Conservation (phyloP, 1,140 invertebrate genomes). For the Lepidurus apus region DNA sequence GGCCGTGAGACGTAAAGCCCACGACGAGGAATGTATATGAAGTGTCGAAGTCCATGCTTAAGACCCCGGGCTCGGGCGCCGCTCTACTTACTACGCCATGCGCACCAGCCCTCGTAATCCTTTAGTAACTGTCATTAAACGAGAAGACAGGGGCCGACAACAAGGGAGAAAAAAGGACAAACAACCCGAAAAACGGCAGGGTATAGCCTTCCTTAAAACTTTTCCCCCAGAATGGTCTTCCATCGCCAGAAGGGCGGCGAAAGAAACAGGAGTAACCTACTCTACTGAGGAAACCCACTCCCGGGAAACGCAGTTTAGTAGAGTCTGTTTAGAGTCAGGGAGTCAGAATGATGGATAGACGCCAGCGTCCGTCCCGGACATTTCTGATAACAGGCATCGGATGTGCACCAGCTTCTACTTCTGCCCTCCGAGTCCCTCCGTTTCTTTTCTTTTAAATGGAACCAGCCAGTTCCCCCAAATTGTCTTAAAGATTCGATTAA, state of each 20-base stretch:
- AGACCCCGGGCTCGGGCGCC: neutral
- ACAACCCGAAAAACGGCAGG: neutral
- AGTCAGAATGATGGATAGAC: constrained; percentile 15
- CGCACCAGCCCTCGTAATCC: constrained; percentile 3
- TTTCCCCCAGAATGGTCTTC: neutral
- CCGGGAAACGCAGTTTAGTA: neutral
- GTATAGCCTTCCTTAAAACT: neutral
- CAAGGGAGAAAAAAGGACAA: neutral
- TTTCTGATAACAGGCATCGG: neutral
- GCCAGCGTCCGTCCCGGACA: neutral
- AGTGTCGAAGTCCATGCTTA: neutral
- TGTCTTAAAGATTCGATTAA: too few relatives aligned
- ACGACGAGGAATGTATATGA: constrained; percentile 19
- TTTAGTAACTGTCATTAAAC: constrained; percentile 4
- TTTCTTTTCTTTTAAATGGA: neutral
- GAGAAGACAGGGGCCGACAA: constrained; percentile 17
- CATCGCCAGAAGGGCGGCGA: neutral
- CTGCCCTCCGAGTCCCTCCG: neutral
- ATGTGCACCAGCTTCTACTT: neutral
- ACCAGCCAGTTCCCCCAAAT: neutral
- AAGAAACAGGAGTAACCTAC: neutral
- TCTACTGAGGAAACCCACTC: constrained; percentile 5
- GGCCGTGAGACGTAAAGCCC: neutral
- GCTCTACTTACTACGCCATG: neutral
- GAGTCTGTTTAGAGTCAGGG: neutral